Percentiles rank a stretch among this genome's conserved stretches.
Conservation (phyloP, 1,140 invertebrate species). For the Bilobella aurantiaca region DNA sequence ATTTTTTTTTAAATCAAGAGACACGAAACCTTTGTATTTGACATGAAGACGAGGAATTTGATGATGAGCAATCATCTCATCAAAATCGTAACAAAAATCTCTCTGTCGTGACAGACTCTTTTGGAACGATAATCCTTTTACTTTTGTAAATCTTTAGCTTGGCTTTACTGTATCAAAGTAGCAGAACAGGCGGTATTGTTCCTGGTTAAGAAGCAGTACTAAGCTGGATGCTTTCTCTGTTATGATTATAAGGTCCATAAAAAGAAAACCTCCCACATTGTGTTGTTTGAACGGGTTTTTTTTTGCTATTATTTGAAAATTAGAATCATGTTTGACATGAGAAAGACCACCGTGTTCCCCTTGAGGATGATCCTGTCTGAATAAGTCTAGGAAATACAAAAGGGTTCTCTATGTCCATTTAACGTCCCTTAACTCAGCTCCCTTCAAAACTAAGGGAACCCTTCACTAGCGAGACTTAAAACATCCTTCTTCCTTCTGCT, state of each 20-base stretch:
- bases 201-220: no score
- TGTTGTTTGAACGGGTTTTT: not conserved
- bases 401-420: not conserved
- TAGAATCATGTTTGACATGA: conserved; percentile 7
- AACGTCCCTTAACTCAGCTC: not conserved
- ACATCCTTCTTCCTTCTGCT: not conserved
- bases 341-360: not conserved
- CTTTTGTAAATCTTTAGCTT: not conserved
- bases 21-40: no score
- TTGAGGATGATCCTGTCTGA: not conserved
- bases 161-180: not conserved
- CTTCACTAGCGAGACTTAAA: no score
- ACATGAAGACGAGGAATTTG: no score
- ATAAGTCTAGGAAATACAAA: not conserved
- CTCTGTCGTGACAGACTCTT: not conserved
- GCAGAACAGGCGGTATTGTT: not conserved
- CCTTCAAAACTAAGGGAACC: no score
- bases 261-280: conserved; percentile 6
- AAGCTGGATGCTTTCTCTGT: no score
- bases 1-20: no score
- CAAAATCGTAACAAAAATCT: not conserved
- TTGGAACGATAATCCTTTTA: not conserved
- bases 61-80: no score
- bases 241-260: not conserved
- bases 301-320: not conserved